Evolutionary conservation across 2,113 vertebrate genomes (phyloP).

Genomic region (Spea bombifrons): DNA sequence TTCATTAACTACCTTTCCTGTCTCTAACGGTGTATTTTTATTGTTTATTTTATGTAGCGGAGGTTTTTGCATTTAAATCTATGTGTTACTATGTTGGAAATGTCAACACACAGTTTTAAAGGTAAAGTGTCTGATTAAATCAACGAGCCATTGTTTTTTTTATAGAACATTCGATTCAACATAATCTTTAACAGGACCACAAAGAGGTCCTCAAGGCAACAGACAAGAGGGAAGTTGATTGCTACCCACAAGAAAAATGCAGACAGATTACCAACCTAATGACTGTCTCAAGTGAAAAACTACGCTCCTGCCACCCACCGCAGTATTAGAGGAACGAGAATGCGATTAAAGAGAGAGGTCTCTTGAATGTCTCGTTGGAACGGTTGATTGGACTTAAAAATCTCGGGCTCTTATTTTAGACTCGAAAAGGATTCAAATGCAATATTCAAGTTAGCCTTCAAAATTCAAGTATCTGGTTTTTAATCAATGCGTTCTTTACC

Average conservation of each 20-base stretch:
- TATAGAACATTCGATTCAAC: neutral
- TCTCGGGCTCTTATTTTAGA: neutral
- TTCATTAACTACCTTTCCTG: neutral
- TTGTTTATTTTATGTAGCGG: neutral
- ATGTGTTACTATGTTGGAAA: neutral
- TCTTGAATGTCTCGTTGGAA: neutral
- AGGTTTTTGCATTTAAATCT: neutral
- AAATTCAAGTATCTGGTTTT: neutral
- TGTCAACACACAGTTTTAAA: neutral
- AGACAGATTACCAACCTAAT: slow-evolving; percentile 24
- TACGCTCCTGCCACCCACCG: neutral
- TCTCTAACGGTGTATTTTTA: neutral
- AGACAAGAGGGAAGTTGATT: slow-evolving; percentile 12
- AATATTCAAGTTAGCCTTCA: neutral
- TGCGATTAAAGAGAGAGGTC: neutral
- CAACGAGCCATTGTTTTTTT: neutral
- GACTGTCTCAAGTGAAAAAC: slow-evolving; percentile 19
- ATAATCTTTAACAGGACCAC: neutral
- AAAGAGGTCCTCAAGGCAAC: neutral
- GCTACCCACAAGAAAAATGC: slow-evolving; percentile 12
- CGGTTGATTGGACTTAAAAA: slow-evolving; percentile 4
- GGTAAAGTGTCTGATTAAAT: slow-evolving; percentile 13
- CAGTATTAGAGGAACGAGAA: neutral
- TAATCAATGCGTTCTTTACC: neutral
- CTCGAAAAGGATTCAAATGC: neutral